Evolutionary conservation across 2,888 invertebrate genomes (phyloP).

Genomic region (Incurvaria masculella): DNA sequence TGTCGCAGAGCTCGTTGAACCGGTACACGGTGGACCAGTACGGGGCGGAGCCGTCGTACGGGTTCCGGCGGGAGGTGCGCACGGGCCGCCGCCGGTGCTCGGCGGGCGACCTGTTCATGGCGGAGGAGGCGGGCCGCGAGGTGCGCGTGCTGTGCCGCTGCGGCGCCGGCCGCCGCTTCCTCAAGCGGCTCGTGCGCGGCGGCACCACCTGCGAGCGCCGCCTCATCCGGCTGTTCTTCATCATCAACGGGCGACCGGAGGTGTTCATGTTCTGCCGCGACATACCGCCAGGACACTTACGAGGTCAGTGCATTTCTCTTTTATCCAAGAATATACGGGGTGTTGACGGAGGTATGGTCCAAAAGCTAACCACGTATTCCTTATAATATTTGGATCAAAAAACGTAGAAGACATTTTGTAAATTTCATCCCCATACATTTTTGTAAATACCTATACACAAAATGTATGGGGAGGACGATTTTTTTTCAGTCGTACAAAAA

Average conservation of each 20-base stretch:
- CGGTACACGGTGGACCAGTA: not conserved
- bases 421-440: too few relatives aligned
- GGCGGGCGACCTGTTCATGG: slow-evolving; percentile 1
- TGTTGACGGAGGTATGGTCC: too few relatives aligned
- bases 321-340: too few relatives aligned
- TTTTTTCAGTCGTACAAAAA: too few relatives aligned
- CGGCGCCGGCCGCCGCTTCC: not conserved
- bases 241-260: not conserved
- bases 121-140: not conserved
- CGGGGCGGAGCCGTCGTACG: not conserved
- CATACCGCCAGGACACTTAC: not conserved
- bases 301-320: not conserved
- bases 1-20: not conserved
- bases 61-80: not conserved
- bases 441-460: too few relatives aligned
- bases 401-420: too few relatives aligned
- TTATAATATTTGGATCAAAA: too few relatives aligned
- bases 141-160: slow-evolving; percentile 1
- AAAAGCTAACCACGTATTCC: too few relatives aligned
- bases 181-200: not conserved
- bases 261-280: not conserved
- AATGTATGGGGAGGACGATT: too few relatives aligned
- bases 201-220: not conserved
- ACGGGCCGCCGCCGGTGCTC: slow-evolving; percentile 1
- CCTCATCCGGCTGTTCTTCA: not conserved